These are phyloP conservation scores for Podarcis siculus DNA, from an alignment of 2,797 vertebrate species.

Conservation along the genomic window DNA sequence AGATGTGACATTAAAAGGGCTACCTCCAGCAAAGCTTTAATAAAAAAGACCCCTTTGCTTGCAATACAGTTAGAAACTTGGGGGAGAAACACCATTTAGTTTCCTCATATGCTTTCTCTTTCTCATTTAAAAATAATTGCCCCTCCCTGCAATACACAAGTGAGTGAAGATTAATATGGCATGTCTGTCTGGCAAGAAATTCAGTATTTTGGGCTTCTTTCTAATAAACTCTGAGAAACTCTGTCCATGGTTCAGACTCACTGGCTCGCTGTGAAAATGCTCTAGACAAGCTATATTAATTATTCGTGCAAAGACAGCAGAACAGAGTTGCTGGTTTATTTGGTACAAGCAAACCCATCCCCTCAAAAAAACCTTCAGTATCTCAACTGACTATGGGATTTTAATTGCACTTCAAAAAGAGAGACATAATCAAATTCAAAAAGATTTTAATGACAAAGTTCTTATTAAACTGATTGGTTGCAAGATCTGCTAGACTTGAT, in stretches of 20 bases:
- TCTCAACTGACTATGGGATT: conserved; percentile 5
- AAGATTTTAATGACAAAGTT: conserved; percentile 7
- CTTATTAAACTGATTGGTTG: neutral
- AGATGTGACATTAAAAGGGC: conserved; percentile 43
- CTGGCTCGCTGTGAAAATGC: conserved; percentile 8
- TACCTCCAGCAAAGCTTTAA: conserved; percentile 27
- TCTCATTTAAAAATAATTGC: conserved; percentile 44
- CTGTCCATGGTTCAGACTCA: conserved; percentile 28
- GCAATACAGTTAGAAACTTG: conserved; percentile 53
- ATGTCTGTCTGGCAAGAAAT: conserved; percentile 56
- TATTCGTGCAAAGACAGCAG: neutral
- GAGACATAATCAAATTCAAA: neutral
- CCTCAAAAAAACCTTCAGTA: neutral
- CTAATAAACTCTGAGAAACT: conserved; percentile 27
- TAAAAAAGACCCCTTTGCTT: conserved; percentile 34
- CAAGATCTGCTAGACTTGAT: neutral
- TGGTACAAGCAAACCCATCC: neutral
- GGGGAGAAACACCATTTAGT: conserved; percentile 44
- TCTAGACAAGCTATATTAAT: neutral
- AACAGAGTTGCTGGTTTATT: neutral
- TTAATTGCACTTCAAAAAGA: conserved; percentile 5
- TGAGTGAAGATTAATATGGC: conserved; percentile 43
- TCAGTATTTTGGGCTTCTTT: conserved; percentile 16
- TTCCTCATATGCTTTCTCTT: conserved; percentile 42
- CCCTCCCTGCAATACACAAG: neutral